These are phyloP conservation scores for Drosophila repletoides DNA, from an alignment of 1,140 invertebrate species.

Conservation along the genomic window DNA sequence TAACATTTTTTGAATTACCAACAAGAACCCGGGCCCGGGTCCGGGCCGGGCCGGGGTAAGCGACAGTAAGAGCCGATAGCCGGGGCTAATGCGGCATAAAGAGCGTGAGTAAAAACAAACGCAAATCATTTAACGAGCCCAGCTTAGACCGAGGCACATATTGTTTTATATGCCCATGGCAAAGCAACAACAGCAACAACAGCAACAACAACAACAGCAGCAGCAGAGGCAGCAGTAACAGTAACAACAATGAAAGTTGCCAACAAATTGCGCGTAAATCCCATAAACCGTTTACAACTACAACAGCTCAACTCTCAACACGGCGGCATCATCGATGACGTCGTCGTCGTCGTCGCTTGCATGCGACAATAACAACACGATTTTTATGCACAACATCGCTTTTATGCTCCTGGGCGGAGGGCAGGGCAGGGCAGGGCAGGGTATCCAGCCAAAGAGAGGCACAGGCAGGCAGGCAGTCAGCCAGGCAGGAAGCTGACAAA, in stretches of 20 bases:
- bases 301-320: constrained; percentile 67
- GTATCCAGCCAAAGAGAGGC: no score
- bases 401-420: constrained; percentile 13
- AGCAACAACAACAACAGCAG: constrained; percentile 9
- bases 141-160: constrained; percentile 70
- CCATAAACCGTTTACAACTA: constrained; percentile 81
- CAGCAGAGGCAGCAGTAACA: constrained; percentile 21
- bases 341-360: constrained; percentile 19
- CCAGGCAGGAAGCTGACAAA: constrained; percentile 50
- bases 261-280: constrained; percentile 80
- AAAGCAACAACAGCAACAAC: constrained; percentile 16
- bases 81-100: constrained; percentile 62
- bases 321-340: constrained; percentile 65
- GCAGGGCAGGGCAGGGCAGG: background rate
- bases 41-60: no score
- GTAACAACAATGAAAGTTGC: constrained; percentile 65
- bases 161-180: constrained; percentile 69
- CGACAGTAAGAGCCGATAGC: constrained; percentile 20
- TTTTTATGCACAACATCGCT: constrained; percentile 65
- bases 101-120: constrained; percentile 56
- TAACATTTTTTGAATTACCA: constrained; percentile 62
- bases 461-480: background rate
- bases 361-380: constrained; percentile 76
- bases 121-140: constrained; percentile 79
- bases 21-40: constrained; percentile 13